Evolutionary conservation across 2,797 vertebrate genomes (phyloP).

Genomic region (Enteromius fasciolatus): DNA sequence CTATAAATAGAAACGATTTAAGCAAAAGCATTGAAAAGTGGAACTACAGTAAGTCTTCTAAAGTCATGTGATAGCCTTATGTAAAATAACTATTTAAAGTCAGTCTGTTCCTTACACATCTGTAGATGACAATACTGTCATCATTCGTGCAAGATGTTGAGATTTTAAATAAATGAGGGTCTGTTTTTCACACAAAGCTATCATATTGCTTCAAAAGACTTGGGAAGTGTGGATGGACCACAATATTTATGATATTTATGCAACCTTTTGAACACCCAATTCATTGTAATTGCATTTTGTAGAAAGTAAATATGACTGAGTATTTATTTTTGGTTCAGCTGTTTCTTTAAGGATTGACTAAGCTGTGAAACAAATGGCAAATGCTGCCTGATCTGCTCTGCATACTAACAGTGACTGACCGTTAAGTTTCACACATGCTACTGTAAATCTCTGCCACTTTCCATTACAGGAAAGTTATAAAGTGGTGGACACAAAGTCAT

Average conservation of each 20-base stretch:
- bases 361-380: conserved; percentile 45
- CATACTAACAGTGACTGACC: conserved; percentile 58
- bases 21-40: neutral
- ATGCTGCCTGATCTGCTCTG: conserved; percentile 51
- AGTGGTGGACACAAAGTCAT: conserved; percentile 63
- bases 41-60: neutral
- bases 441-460: conserved; percentile 15
- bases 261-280: neutral
- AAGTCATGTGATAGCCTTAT: neutral
- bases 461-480: conserved; percentile 62
- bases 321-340: neutral
- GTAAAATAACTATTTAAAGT: too few relatives aligned
- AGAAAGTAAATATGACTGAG: neutral
- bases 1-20: neutral
- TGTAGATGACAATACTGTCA: too few relatives aligned
- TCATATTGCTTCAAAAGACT: too few relatives aligned
- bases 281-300: neutral
- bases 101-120: too few relatives aligned
- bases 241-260: neutral
- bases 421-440: conserved; percentile 59
- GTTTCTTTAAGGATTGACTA: conserved; percentile 28
- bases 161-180: too few relatives aligned
- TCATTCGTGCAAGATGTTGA: too few relatives aligned
- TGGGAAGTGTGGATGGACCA: too few relatives aligned
- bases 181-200: too few relatives aligned